Evolutionary conservation across 2,113 vertebrate genomes (phyloP).

Genomic region (Benitochromis conjunctus): DNA sequence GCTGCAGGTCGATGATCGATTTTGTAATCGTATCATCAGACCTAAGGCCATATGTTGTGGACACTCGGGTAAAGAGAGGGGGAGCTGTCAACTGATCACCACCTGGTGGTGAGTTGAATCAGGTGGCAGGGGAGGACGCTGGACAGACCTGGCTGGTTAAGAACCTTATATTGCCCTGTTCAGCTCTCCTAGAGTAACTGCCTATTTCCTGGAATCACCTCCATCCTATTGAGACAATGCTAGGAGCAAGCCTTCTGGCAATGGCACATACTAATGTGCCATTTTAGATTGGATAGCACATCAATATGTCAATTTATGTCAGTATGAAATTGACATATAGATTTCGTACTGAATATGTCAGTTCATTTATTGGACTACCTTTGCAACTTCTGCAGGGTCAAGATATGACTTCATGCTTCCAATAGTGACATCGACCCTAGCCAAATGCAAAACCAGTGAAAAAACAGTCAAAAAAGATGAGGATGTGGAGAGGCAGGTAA

Average conservation of each 20-base stretch:
- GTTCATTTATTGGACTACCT: background rate
- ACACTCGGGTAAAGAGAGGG: too few relatives aligned
- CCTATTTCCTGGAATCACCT: background rate
- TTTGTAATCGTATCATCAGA: too few relatives aligned
- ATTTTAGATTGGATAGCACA: rapidly evolving
- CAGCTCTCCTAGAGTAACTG: background rate
- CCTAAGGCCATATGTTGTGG: too few relatives aligned
- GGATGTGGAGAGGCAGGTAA: background rate
- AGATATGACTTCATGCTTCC: background rate
- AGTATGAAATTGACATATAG: background rate
- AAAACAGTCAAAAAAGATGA: background rate
- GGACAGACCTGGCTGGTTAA: background rate
- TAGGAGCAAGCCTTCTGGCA: background rate
- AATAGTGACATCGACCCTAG: background rate
- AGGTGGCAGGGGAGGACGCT: too few relatives aligned
- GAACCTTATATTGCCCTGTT: background rate
- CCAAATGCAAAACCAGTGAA: background rate
- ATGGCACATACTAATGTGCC: background rate
- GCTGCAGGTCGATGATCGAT: too few relatives aligned
- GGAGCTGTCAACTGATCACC: too few relatives aligned
- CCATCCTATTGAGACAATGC: background rate
- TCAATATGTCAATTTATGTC: background rate
- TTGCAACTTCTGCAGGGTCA: background rate
- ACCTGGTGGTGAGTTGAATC: too few relatives aligned
- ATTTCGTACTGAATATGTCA: background rate